A percentile compares a stretch with the other conserved stretches of the same genome.
Evolutionary conservation across 1,140 invertebrate genomes (phyloP).

Genomic region (Ceratosolen solmsi): DNA sequence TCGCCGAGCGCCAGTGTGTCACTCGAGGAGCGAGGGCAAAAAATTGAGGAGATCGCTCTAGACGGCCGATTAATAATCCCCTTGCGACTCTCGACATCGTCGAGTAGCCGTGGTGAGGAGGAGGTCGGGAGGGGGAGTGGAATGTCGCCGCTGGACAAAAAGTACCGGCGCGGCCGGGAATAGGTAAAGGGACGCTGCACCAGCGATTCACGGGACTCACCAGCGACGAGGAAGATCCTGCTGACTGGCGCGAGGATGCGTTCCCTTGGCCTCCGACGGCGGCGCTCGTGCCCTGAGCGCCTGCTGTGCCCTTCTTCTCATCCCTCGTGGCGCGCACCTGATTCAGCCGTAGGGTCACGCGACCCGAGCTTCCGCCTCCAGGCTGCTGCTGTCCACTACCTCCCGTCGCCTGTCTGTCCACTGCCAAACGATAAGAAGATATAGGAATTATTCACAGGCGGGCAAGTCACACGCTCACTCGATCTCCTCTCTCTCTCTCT

Average conservation of each 20-base stretch:
- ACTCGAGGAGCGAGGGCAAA: no score
- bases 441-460: no score
- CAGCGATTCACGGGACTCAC: background rate
- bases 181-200: background rate
- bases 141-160: no score
- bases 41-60: no score
- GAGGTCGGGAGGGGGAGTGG: no score
- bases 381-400: conserved; percentile 6
- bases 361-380: conserved; percentile 59
- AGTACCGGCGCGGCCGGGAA: background rate
- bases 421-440: conserved; percentile 52
- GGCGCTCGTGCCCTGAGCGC: background rate
- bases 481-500: background rate
- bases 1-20: no score
- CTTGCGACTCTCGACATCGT: no score
- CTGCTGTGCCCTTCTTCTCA: conserved; percentile 71
- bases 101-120: no score
- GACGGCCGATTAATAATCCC: no score
- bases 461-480: no score
- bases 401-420: conserved; percentile 68
- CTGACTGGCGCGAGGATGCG: conserved; percentile 13
- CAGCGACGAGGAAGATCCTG: conserved; percentile 27
- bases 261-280: background rate
- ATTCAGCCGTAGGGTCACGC: conserved; percentile 77
- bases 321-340: conserved; percentile 74